Evolutionary conservation across 2,797 vertebrate species (phyloP).

Genomic region (Melanotaenia pygmaea): DNA sequence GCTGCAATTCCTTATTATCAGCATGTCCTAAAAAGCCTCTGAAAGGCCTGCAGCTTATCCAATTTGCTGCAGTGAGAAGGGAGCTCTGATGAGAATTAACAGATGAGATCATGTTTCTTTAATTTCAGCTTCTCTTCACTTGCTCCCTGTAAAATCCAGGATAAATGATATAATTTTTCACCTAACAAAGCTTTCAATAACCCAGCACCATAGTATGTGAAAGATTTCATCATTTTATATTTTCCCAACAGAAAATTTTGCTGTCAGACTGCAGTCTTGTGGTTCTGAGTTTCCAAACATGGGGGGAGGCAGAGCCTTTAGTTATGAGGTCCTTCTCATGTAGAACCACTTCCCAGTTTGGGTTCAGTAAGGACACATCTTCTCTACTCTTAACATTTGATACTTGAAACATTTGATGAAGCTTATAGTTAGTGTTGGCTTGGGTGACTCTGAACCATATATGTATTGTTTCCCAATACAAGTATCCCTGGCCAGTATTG

Average conservation of each 20-base stretch:
- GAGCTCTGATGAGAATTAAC: neutral
- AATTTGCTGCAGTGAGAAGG: neutral
- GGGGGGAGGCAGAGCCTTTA: neutral
- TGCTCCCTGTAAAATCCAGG: neutral
- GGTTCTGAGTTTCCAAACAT: neutral
- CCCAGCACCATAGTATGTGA: neutral
- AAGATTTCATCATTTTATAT: neutral
- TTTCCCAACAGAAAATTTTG: neutral
- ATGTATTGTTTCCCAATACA: too few species aligned
- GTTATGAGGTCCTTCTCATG: neutral
- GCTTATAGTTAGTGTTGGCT: too few species aligned
- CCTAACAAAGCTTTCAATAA: neutral
- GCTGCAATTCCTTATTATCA: too few species aligned
- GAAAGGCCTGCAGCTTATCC: neutral
- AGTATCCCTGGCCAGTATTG: too few species aligned
- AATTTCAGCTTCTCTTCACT: neutral
- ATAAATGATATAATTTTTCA: neutral
- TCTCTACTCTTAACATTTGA: too few species aligned
- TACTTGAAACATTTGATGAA: too few species aligned
- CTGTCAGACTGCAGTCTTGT: neutral
- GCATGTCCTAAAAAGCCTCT: too few species aligned
- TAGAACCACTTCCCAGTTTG: neutral
- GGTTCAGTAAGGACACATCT: neutral
- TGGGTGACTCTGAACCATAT: too few species aligned
- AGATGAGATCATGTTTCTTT: neutral